Conservation (phyloP, 2,797 vertebrate genomes). For the Parauchenoglanis ngamensis region DNA sequence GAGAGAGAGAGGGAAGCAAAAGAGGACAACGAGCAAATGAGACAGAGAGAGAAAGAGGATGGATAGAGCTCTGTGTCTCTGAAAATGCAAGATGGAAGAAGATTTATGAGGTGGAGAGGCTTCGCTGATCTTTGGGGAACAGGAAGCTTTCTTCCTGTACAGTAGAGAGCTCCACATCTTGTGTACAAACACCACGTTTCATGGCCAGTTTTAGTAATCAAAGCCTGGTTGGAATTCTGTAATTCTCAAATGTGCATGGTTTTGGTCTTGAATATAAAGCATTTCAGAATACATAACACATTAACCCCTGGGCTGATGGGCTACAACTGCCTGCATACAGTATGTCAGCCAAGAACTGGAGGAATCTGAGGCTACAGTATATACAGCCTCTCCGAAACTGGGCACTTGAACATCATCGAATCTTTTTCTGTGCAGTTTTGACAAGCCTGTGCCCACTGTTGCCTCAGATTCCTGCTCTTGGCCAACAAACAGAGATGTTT, state of each 20-base stretch:
- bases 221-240: neutral
- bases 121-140: slow-evolving; percentile 12
- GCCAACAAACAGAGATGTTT: neutral
- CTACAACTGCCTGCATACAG: neutral
- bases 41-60: neutral
- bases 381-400: neutral
- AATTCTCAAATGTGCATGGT: neutral
- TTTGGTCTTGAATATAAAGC: neutral
- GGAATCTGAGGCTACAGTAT: neutral
- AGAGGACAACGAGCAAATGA: slow-evolving; percentile 23
- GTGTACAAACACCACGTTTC: neutral
- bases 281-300: neutral
- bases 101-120: neutral
- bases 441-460: neutral
- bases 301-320: too few relatives aligned
- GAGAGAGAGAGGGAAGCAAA: neutral
- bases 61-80: neutral
- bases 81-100: neutral
- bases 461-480: neutral
- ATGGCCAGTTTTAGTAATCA: neutral
- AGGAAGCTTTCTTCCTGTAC: neutral
- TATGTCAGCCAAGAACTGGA: neutral
- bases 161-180: neutral
- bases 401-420: neutral
- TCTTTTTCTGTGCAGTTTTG: neutral